Percentiles rank a stretch among this genome's conserved stretches.
Conservation (phyloP, 2,888 invertebrate genomes). For the Apotomis turbidana region DNA sequence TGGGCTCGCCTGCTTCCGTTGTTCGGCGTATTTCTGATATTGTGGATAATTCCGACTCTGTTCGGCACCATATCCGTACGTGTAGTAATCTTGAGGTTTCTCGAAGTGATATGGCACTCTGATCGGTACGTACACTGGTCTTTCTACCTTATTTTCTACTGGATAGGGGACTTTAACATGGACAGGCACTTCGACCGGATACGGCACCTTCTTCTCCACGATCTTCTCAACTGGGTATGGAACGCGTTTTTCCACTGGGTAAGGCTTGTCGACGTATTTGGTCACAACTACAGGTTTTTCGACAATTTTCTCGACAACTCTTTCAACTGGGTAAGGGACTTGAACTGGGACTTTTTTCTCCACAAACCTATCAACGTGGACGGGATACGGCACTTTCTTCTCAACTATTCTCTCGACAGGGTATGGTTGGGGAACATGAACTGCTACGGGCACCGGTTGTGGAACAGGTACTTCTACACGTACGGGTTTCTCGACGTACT, state of each 20-base stretch:
- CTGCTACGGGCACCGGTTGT: constrained; percentile 68
- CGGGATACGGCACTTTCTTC: constrained; percentile 74
- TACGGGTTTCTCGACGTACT: constrained; percentile 72
- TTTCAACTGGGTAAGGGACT: constrained; percentile 79
- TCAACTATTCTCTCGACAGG: constrained; percentile 82
- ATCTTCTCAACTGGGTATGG: constrained; percentile 78
- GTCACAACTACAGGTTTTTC: constrained; percentile 83
- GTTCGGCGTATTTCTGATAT: constrained; percentile 51
- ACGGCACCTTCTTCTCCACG: constrained; percentile 80
- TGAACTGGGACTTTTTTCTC: constrained; percentile 75
- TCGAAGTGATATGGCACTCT: constrained; percentile 55
- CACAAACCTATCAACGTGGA: constrained; percentile 74
- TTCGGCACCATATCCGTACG: constrained; percentile 46
- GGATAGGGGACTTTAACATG: constrained; percentile 78
- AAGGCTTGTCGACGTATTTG: constrained; percentile 74
- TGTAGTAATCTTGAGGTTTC: constrained; percentile 48
- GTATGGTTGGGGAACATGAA: constrained; percentile 71
- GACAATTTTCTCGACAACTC: constrained; percentile 78
- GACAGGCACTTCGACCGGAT: constrained; percentile 82
- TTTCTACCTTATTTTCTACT: constrained; percentile 73
- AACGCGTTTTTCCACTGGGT: constrained; percentile 75
- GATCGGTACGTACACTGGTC: constrained; percentile 60
- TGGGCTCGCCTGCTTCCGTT: constrained; percentile 45
- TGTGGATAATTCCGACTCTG: constrained; percentile 49
- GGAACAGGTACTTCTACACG: constrained; percentile 73